Conservation (phyloP, 2,797 vertebrate genomes). For the Danio kyathit region DNA sequence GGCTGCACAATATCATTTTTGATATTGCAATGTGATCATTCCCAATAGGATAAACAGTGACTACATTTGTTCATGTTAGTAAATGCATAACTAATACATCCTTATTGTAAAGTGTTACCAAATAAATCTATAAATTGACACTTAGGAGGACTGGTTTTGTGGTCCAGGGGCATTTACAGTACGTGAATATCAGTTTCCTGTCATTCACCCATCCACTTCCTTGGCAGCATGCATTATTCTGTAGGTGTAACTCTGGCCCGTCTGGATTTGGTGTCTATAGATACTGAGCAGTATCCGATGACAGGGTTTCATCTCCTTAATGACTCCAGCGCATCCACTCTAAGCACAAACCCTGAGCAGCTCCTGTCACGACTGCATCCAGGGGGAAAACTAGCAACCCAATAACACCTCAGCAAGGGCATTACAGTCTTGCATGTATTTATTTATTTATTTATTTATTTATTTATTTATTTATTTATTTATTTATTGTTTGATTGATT, state of each 20-base stretch:
- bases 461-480: no score
- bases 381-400: conserved; percentile 34
- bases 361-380: conserved; percentile 23
- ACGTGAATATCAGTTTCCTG: neutral
- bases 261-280: conserved; percentile 59
- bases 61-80: no score
- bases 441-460: no score
- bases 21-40: no score
- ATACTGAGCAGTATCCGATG: conserved; percentile 64
- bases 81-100: no score
- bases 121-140: no score
- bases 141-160: no score
- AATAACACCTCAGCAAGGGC: neutral
- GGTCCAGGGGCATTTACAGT: neutral
- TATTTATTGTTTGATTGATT: no score
- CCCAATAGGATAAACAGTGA: no score
- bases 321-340: conserved; percentile 45
- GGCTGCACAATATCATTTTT: no score
- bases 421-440: no score
- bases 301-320: conserved; percentile 67
- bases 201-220: neutral
- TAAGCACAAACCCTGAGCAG: neutral
- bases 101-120: no score
- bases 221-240: conserved; percentile 68
- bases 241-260: conserved; percentile 53